Percentiles rank a stretch among this genome's conserved stretches.
phyloP scores from a whole-genome alignment of 2,113 vertebrate genomes.

The Sebastes fasciatus region DNA sequence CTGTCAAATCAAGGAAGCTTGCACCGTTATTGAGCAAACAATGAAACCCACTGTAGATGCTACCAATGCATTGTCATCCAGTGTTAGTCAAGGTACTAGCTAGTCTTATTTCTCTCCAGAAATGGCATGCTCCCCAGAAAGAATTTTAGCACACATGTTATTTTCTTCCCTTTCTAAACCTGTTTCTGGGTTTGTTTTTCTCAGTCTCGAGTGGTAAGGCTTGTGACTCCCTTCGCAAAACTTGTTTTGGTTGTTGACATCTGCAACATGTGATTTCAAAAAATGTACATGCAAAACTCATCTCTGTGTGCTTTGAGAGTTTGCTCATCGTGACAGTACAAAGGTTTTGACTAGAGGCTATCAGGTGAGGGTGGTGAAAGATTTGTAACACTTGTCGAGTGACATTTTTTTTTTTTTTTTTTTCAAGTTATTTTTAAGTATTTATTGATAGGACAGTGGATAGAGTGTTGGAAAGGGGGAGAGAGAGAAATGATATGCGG shows the following conservation, averaged over 20 bases:
- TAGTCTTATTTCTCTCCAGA: background rate
- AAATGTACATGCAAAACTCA: background rate
- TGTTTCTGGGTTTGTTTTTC: background rate
- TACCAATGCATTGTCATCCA: background rate
- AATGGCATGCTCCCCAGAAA: background rate
- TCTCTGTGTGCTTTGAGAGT: background rate
- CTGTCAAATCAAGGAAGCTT: background rate
- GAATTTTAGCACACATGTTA: background rate
- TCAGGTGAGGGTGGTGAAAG: background rate
- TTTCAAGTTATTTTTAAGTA: too few species aligned
- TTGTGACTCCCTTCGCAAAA: background rate
- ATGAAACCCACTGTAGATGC: too few species aligned
- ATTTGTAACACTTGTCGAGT: background rate
- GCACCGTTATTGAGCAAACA: background rate
- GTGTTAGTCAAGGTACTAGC: background rate
- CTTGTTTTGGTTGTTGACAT: constrained; percentile 2
- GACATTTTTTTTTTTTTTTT: background rate
- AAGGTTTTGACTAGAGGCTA: background rate
- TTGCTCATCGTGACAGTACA: background rate
- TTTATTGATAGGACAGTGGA: too few species aligned
- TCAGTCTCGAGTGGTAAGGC: background rate
- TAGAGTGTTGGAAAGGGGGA: too few species aligned
- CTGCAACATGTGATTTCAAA: constrained; percentile 4
- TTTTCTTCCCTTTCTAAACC: background rate
- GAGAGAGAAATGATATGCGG: too few species aligned